A percentile compares a stretch with the other conserved stretches of the same genome.
phyloP scores from a whole-genome alignment of 2,888 invertebrate genomes.

The Koerneria pararmatus region DNA sequence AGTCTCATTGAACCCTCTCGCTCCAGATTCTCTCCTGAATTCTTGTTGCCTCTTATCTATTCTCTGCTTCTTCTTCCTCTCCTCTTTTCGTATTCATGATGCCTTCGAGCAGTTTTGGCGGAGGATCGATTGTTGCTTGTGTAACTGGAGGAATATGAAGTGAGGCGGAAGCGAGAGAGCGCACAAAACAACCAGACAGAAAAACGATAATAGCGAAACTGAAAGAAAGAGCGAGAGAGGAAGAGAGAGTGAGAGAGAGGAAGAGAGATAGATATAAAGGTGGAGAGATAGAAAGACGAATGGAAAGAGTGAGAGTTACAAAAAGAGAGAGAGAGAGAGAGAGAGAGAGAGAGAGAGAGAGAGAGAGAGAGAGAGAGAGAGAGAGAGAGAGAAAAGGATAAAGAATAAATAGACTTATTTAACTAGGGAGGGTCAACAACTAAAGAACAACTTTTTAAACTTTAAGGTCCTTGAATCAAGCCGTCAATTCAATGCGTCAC shows the following conservation, averaged over 20 bases:
- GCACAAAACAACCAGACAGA: constrained; percentile 10
- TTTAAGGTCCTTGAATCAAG: no score
- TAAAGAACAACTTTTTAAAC: no score
- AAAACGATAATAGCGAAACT: not conserved
- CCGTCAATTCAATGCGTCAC: no score
- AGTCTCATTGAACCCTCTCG: no score
- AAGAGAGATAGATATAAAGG: not conserved
- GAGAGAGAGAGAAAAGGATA: not conserved
- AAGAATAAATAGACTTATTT: not conserved
- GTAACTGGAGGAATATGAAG: not conserved
- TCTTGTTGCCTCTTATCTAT: no score
- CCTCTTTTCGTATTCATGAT: no score
- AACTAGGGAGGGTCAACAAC: no score
- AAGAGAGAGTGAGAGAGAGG: not conserved
- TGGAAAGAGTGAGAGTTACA: constrained; percentile 16
- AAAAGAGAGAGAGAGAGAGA: constrained; percentile 17
- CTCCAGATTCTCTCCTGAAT: no score
- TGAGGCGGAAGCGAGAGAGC: constrained; percentile 5
- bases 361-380: constrained; percentile 2
- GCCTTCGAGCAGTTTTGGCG: no score
- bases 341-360: constrained; percentile 10
- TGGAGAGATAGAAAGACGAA: not conserved
- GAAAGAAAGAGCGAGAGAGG: not conserved
- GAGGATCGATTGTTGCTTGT: not conserved
- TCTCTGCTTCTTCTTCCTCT: no score